Evolutionary conservation across 2,797 vertebrate genomes (phyloP).

Genomic region (Ctenopoma multispine): DNA sequence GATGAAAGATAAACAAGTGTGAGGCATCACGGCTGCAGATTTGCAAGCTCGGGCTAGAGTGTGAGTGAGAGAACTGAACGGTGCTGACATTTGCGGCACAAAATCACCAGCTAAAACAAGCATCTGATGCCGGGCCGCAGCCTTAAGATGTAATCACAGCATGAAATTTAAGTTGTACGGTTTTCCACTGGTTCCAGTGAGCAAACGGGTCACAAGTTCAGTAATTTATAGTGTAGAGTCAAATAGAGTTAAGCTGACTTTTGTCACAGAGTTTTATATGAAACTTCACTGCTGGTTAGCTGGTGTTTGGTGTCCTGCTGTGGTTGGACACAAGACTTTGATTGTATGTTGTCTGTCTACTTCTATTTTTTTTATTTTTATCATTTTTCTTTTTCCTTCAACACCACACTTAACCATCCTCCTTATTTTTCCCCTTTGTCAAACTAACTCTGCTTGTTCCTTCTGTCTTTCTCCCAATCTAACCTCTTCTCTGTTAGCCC

Average conservation of each 20-base stretch:
- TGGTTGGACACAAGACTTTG: slow-evolving; percentile 9
- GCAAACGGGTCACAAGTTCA: slow-evolving; percentile 34
- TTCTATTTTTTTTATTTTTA: slow-evolving; percentile 29
- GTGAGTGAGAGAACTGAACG: not conserved
- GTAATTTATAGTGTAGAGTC: not conserved
- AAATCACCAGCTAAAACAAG: slow-evolving; percentile 11
- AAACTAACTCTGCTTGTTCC: not conserved
- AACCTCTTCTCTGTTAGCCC: slow-evolving; percentile 52
- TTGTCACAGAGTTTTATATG: slow-evolving; percentile 10
- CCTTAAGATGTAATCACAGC: slow-evolving; percentile 30
- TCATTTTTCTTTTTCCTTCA: not conserved
- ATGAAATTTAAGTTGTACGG: slow-evolving; percentile 28
- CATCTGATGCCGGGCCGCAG: slow-evolving; percentile 29
- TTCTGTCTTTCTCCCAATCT: slow-evolving; percentile 20
- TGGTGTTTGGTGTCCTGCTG: slow-evolving; percentile 8
- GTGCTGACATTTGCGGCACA: slow-evolving; percentile 3
- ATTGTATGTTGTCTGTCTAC: not conserved
- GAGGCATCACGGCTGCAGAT: not conserved
- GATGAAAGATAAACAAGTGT: slow-evolving; percentile 13
- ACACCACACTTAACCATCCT: not conserved
- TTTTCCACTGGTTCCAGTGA: slow-evolving; percentile 21
- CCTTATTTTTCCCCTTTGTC: not conserved
- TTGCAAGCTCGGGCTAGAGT: not conserved
- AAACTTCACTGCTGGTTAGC: not conserved
- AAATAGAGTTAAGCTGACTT: not conserved